phyloP scores from a whole-genome alignment of 2,113 vertebrate species.

The Gobio gobio region DNA sequence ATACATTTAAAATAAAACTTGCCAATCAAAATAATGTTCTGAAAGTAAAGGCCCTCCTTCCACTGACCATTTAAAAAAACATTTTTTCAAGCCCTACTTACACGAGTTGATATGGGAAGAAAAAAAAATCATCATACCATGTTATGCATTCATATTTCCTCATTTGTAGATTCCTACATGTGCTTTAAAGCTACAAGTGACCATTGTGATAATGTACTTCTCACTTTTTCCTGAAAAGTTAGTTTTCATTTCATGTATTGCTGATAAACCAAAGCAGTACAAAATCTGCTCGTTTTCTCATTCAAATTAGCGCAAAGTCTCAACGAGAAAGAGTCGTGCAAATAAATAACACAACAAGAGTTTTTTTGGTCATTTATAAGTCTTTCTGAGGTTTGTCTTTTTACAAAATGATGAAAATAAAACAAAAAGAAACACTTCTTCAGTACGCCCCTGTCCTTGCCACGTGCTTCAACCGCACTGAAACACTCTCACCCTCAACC shows the following conservation, averaged over 20 bases:
- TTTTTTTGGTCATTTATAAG: constrained; percentile 77
- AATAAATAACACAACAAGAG: constrained; percentile 55
- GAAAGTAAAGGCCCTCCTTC: not conserved
- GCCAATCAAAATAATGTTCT: not conserved
- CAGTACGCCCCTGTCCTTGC: constrained; percentile 71
- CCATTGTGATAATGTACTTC: not conserved
- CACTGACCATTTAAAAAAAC: not conserved
- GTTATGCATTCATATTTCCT: not conserved
- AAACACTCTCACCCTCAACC: constrained; percentile 65
- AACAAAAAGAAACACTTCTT: constrained; percentile 72
- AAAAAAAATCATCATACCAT: not conserved
- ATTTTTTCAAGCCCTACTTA: not conserved
- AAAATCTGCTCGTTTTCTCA: not conserved
- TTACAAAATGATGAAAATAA: constrained; percentile 77
- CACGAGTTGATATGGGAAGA: not conserved
- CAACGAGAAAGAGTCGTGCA: not conserved
- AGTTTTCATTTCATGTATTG: not conserved
- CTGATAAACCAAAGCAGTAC: not conserved
- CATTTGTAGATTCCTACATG: not conserved
- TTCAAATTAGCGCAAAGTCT: not conserved
- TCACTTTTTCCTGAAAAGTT: not conserved
- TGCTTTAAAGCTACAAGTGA: not conserved
- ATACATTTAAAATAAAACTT: not conserved
- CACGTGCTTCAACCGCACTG: constrained; percentile 61
- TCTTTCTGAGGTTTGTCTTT: constrained; percentile 77